Conservation (phyloP, 2,888 invertebrate genomes). For the Drosophila kanekoi region DNA sequence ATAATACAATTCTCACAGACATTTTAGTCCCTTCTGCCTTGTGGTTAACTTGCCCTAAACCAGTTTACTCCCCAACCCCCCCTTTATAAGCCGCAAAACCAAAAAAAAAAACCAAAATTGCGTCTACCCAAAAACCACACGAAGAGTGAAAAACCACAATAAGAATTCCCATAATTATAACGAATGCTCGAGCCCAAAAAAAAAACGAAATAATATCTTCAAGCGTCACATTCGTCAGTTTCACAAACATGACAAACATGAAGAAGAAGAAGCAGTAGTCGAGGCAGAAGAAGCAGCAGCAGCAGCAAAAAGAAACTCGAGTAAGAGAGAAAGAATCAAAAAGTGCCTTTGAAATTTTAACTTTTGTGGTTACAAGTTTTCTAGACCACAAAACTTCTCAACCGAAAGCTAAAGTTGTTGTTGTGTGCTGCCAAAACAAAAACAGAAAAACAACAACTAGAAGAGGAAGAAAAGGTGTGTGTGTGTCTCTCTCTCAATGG, state of each 20-base stretch:
- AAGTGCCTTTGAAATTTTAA: conserved; percentile 62
- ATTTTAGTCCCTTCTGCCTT: conserved; percentile 17
- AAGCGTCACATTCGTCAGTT: conserved; percentile 62
- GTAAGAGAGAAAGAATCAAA: conserved; percentile 37
- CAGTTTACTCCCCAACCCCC: conserved; percentile 42
- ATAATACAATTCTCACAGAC: conserved; percentile 28
- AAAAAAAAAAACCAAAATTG: conserved; percentile 42
- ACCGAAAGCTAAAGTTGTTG: conserved; percentile 65
- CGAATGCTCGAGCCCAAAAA: conserved; percentile 54
- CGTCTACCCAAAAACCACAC: conserved; percentile 63
- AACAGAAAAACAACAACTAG: conserved; percentile 48
- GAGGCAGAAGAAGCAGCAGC: conserved; percentile 16
- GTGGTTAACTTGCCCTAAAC: conserved; percentile 48
- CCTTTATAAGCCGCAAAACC: conserved; percentile 1
- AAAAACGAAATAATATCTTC: conserved; percentile 69
- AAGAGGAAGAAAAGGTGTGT: conserved; percentile 28
- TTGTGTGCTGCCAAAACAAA: conserved; percentile 58
- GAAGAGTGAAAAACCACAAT: conserved; percentile 76
- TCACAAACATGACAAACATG: conserved; percentile 39
- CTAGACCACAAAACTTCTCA: conserved; percentile 76
- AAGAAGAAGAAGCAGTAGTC: conserved; percentile 19
- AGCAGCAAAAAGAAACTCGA: conserved; percentile 19
- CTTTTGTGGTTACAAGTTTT: conserved; percentile 67
- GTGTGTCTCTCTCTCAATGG: conserved; percentile 34
- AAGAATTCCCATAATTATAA: conserved; percentile 79